Conservation (phyloP, 2,797 vertebrate genomes). For the Agapornis canus region DNA sequence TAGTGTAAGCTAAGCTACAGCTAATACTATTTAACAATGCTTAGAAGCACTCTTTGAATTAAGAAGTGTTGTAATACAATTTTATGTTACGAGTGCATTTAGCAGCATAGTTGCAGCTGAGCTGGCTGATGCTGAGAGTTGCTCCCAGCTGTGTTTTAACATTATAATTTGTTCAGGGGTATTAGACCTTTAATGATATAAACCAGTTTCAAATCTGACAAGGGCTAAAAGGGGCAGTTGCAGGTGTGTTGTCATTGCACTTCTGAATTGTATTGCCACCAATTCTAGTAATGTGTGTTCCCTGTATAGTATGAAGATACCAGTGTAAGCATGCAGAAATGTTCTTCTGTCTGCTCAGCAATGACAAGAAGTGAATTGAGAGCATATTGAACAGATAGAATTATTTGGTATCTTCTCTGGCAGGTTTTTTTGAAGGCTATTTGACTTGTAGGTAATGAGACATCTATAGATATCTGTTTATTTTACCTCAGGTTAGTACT, state of each 20-base stretch:
- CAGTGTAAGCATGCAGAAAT: neutral
- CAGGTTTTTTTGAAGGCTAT: neutral
- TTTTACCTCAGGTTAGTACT: neutral
- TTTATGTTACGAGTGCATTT: neutral
- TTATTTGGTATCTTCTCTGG: neutral
- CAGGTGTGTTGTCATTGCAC: neutral
- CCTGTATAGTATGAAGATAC: neutral
- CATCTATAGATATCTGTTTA: neutral
- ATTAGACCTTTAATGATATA: neutral
- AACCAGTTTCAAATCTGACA: neutral
- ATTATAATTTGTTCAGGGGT: neutral
- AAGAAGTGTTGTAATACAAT: neutral
- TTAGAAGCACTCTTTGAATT: neutral
- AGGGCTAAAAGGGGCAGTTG: neutral
- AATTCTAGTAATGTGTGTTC: neutral
- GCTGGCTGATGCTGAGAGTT: neutral
- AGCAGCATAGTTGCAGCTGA: neutral
- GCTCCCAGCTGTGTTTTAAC: neutral
- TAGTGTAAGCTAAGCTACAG: neutral
- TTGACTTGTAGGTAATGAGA: neutral
- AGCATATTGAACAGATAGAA: neutral
- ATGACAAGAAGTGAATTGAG: neutral
- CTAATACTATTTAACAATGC: neutral
- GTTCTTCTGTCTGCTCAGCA: neutral
- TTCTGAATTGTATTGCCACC: neutral